Evolutionary conservation across 2,888 invertebrate species (phyloP).

Genomic region (Spilosoma lubricipeda): DNA sequence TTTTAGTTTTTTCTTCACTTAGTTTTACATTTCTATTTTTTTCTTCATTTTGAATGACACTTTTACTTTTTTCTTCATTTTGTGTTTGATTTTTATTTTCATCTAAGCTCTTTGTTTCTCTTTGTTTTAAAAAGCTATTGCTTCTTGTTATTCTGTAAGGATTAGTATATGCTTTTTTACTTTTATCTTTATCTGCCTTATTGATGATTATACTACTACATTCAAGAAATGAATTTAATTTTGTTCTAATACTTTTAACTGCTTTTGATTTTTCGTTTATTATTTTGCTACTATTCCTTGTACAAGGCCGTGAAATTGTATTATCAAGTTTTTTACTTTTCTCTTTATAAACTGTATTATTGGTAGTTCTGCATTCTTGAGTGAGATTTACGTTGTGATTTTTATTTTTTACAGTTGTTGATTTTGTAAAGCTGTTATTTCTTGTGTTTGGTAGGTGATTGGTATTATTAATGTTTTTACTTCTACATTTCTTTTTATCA

Average conservation of each 20-base stretch:
- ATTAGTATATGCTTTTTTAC: neutral
- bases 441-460: constrained; percentile 22
- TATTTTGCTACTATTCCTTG: neutral
- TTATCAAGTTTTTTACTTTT: neutral
- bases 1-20: neutral
- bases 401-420: constrained; percentile 16
- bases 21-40: neutral
- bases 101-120: neutral
- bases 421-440: neutral
- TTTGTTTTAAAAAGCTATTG: neutral
- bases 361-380: constrained; percentile 29
- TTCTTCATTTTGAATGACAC: neutral
- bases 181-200: neutral
- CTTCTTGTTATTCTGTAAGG: neutral
- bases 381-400: constrained; percentile 12
- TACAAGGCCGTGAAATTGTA: neutral
- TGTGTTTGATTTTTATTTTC: neutral
- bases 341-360: constrained; percentile 20
- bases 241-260: neutral
- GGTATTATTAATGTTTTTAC: constrained; percentile 27
- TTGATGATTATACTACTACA: neutral
- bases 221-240: neutral
- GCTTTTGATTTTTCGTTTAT: neutral
- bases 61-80: neutral
- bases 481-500: constrained; percentile 32